Percentiles rank a stretch among this genome's conserved stretches.
These are phyloP conservation scores for Dasysyrphus tricinctus DNA, from an alignment of 2,888 invertebrate genomes.

Conservation along the genomic window DNA sequence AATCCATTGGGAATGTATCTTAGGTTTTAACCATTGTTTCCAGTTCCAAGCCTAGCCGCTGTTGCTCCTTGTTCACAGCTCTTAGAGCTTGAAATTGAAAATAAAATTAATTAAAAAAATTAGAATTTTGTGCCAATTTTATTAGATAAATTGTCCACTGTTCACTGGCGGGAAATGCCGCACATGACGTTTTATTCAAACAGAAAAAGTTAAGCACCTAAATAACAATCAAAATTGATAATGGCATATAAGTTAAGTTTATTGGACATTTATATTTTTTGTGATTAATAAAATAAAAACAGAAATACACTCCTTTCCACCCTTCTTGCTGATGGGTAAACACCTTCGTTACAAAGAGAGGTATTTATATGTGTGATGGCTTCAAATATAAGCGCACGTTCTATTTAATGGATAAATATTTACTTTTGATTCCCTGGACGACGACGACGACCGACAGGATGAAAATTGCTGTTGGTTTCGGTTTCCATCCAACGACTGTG, in stretches of 20 bases:
- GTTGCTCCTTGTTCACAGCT: too few species aligned
- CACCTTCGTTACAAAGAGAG: slow-evolving; percentile 42
- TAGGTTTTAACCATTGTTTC: too few species aligned
- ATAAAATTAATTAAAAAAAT: too few species aligned
- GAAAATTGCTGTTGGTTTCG: slow-evolving; percentile 7
- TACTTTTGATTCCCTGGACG: slow-evolving; percentile 60
- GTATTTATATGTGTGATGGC: slow-evolving; percentile 8
- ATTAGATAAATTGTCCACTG: background rate
- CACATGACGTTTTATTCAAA: slow-evolving; percentile 29
- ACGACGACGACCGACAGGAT: background rate
- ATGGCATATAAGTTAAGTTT: slow-evolving; percentile 56
- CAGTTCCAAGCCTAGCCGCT: too few species aligned
- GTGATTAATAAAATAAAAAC: slow-evolving; percentile 33
- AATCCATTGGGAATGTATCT: too few species aligned
- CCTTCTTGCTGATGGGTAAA: slow-evolving; percentile 16
- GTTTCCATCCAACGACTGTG: background rate
- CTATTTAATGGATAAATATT: slow-evolving; percentile 66
- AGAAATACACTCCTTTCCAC: background rate
- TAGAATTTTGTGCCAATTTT: background rate
- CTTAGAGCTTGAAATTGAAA: too few species aligned
- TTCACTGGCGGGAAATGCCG: background rate
- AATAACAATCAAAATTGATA: slow-evolving; percentile 62
- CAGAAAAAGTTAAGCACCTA: slow-evolving; percentile 4
- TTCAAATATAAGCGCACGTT: slow-evolving; percentile 35
- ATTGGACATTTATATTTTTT: slow-evolving; percentile 60